Conservation (phyloP, 2,888 invertebrate genomes). For the Desoria tigrina region DNA sequence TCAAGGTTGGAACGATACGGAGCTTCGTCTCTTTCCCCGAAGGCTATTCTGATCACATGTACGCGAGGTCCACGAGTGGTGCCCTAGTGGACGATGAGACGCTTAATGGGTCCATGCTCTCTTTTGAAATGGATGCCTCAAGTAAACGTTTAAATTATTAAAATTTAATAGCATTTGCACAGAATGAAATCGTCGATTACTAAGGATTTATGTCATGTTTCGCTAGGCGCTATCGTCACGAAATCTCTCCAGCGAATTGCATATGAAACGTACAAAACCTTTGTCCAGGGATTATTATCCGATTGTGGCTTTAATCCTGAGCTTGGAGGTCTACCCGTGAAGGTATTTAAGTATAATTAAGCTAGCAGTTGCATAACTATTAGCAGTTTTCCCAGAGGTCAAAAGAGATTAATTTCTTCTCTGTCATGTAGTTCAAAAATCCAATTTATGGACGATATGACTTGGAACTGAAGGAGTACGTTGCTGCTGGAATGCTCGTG, state of each 20-base stretch:
- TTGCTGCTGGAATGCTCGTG: slow-evolving; percentile 13
- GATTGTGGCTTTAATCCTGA: slow-evolving; percentile 21
- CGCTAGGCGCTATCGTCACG: slow-evolving; percentile 16
- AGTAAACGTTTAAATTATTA: too few species aligned
- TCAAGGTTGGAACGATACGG: slow-evolving; percentile 77
- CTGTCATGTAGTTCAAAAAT: slow-evolving; percentile 8
- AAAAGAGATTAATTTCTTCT: background rate
- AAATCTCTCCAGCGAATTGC: slow-evolving; percentile 12
- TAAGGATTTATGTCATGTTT: too few species aligned
- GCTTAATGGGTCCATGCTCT: slow-evolving; percentile 78
- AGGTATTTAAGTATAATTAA: too few species aligned
- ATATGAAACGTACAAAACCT: slow-evolving; percentile 11
- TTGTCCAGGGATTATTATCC: slow-evolving; percentile 11
- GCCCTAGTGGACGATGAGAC: slow-evolving; percentile 82
- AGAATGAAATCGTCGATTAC: background rate
- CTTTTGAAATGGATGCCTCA: slow-evolving; percentile 89
- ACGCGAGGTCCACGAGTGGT: slow-evolving; percentile 76
- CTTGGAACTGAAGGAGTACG: slow-evolving; percentile 14
- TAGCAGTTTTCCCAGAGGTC: background rate
- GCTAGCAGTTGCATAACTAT: background rate
- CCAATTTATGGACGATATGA: slow-evolving; percentile 18
- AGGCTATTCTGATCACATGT: slow-evolving; percentile 82
- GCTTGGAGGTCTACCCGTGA: slow-evolving; percentile 14
- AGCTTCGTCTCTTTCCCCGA: slow-evolving; percentile 83
- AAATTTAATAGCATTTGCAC: background rate